Percentiles rank a stretch among this genome's conserved stretches.
These are phyloP conservation scores for western clawed frog (Xenopus tropicalis) DNA, from an alignment of 2,113 vertebrate genomes.

Conservation along the genomic window UCB_Xtro_10.0 CM004445.2:58208001-58208500, in stretches of 20 bases:
- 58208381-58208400: conserved; percentile 16
- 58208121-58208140: too few species aligned
- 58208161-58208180: too few species aligned
- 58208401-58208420: conserved; percentile 40
- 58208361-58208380: conserved; percentile 8
- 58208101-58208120: too few species aligned
- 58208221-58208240: too few species aligned
- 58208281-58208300: conserved; percentile 25
- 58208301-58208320: conserved; percentile 27
- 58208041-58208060: too few species aligned
- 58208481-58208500: conserved; percentile 42
- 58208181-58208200: too few species aligned
- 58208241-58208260: background rate
- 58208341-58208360: conserved; percentile 36
- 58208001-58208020: too few species aligned
- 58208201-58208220: too few species aligned
- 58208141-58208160: too few species aligned
- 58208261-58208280: background rate
- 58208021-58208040: too few species aligned
- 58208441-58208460: conserved; percentile 42
- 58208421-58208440: conserved; percentile 41
- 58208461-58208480: conserved; percentile 39
- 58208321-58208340: conserved; percentile 19
- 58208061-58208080: too few species aligned
- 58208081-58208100: too few species aligned